phyloP scores from a whole-genome alignment of 37 sponge, comb jelly and placozoan genomes.

The Beroe forskalii region DNA sequence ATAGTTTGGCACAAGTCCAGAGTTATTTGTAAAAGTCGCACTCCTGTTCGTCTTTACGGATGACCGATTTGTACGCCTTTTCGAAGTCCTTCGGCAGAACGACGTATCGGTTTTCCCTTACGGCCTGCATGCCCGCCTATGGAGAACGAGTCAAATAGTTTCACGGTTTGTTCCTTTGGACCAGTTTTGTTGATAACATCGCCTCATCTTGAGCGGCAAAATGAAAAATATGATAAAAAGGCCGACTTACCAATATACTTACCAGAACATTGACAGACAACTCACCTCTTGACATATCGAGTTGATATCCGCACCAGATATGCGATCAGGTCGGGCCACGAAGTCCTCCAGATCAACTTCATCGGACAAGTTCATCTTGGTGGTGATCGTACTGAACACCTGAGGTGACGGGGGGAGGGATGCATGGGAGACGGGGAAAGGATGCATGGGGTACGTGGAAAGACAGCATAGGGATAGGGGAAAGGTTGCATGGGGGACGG shows the following conservation, averaged over 20 bases:
- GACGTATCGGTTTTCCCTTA: conserved; percentile 94
- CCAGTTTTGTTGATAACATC: too few species aligned
- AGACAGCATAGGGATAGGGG: too few species aligned
- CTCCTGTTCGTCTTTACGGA: conserved; percentile 91
- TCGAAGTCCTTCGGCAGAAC: conserved; percentile 97
- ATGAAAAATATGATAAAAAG: too few species aligned
- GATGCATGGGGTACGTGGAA: too few species aligned
- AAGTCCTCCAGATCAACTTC: conserved; percentile 98
- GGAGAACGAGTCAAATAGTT: too few species aligned
- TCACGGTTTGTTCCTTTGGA: too few species aligned
- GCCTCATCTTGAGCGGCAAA: too few species aligned
- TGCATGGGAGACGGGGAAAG: neutral
- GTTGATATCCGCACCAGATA: conserved; percentile 96
- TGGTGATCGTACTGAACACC: conserved; percentile 91
- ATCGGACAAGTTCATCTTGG: conserved; percentile 97
- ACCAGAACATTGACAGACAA: too few species aligned
- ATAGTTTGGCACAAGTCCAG: too few species aligned
- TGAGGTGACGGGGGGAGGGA: neutral
- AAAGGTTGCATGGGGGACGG: too few species aligned
- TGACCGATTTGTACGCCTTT: conserved; percentile 93
- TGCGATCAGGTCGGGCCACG: conserved; percentile 96
- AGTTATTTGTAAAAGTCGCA: conserved; percentile 93
- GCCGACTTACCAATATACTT: too few species aligned
- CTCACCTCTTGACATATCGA: conserved; percentile 99
- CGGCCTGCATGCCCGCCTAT: conserved; percentile 98